phyloP scores from a whole-genome alignment of 2,113 vertebrate species.

The Scortum barcoo region DNA sequence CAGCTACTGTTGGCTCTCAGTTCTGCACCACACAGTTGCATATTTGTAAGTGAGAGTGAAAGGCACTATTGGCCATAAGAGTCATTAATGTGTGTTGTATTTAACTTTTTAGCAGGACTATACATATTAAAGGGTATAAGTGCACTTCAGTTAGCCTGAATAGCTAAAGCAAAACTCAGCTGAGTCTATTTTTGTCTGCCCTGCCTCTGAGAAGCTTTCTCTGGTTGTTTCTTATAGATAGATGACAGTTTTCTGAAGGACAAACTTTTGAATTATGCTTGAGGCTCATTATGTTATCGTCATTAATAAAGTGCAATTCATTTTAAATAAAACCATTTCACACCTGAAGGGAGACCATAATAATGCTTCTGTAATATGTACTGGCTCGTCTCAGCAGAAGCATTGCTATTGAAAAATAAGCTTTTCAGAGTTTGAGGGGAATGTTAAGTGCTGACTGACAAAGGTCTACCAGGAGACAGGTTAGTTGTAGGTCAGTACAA shows the following conservation, averaged over 20 bases:
- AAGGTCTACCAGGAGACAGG: no score
- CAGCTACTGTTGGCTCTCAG: not conserved
- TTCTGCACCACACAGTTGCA: not conserved
- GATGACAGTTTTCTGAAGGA: slow-evolving; percentile 19
- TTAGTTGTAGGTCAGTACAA: no score
- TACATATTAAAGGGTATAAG: no score
- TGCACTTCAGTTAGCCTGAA: not conserved
- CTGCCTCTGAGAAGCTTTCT: not conserved
- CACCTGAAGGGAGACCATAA: slow-evolving; percentile 9
- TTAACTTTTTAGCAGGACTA: no score
- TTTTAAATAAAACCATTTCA: slow-evolving; percentile 45
- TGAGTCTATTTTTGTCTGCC: not conserved
- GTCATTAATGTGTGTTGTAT: not conserved
- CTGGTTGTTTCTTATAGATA: not conserved
- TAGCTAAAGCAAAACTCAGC: not conserved
- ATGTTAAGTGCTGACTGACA: not conserved
- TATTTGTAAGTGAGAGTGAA: not conserved
- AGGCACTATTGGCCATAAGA: not conserved
- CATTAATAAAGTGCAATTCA: slow-evolving; percentile 40
- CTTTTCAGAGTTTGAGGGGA: not conserved
- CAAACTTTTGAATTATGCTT: slow-evolving; percentile 25
- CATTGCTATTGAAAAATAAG: not conserved
- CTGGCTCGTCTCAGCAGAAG: not conserved
- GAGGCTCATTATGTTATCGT: slow-evolving; percentile 3
- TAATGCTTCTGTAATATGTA: not conserved